Percentiles rank a stretch among this genome's conserved stretches.
Evolutionary conservation across 92 coral and sea anemone species (phyloP).

Genomic region (Hydrozoanthus gracilis): DNA sequence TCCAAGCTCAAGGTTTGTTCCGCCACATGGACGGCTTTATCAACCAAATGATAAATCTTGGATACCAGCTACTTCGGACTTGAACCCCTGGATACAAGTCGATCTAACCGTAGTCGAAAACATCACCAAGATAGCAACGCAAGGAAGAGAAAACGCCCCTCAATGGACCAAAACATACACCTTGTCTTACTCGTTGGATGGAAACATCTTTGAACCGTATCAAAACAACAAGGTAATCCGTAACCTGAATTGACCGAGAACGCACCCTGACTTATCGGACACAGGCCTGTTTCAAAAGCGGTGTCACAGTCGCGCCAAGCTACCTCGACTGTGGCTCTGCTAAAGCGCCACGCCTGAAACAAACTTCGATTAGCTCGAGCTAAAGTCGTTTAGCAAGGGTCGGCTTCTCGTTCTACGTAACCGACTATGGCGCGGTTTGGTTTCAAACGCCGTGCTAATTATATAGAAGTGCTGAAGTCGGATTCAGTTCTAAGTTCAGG

Average conservation of each 20-base stretch:
- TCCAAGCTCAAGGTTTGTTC: background rate
- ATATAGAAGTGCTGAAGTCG: too few relatives aligned
- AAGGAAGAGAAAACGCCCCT: background rate
- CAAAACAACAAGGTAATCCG: slow-evolving; percentile 11
- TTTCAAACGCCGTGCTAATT: too few relatives aligned
- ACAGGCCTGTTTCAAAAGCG: too few relatives aligned
- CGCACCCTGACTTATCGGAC: too few relatives aligned
- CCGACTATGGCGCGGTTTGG: too few relatives aligned
- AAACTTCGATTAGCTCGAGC: too few relatives aligned
- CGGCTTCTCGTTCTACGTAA: too few relatives aligned
- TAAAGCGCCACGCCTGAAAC: too few relatives aligned
- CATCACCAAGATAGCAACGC: slow-evolving; percentile 13
- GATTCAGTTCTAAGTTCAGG: too few relatives aligned
- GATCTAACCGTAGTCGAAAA: background rate
- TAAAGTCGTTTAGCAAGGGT: too few relatives aligned
- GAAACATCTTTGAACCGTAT: background rate
- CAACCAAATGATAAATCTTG: background rate
- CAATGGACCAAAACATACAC: background rate
- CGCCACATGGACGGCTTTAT: background rate
- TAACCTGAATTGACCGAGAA: background rate
- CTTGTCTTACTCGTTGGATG: slow-evolving; percentile 15
- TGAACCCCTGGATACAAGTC: slow-evolving; percentile 17
- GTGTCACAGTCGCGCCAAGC: too few relatives aligned
- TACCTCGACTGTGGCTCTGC: too few relatives aligned
- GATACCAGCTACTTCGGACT: background rate